Base-by-base conservation (phyloP, 1,140 invertebrate genomes). In the Micrasema longulum region DNA sequence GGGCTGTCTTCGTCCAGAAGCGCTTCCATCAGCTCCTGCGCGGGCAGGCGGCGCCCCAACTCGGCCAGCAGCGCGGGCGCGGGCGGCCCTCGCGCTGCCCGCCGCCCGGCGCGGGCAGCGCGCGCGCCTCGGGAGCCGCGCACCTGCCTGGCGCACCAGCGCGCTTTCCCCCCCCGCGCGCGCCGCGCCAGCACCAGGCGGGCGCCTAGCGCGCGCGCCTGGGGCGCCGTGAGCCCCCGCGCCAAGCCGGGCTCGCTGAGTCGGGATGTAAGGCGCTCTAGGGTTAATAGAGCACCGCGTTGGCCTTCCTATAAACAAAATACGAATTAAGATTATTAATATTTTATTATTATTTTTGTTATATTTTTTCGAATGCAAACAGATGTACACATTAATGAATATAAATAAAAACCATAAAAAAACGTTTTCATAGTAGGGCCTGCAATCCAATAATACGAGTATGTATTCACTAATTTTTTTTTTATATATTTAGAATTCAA, bases 1-100 rank as follows among this genome's bases (percentile, higher is more conserved):
- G 91, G 80, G 77, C 89, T 89, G n/a, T 90, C 87, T 12, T 87
- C 84, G 6, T 89, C 86, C 35, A 89, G 80, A 22, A 93, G 77
- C 71, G 88, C 86, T 71, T 89, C 84, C 10, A 92, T 79, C 35
- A 93, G 87, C 22, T 87, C 81, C 66, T 87, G 86, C 3, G 92
- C 88, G 31, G 87, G 84, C 23, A 89, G 12, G 0, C 70, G 14
- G 2, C 70, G 38, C 0, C 65, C 74, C 63, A 75, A 47, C n/a
- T 72, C 66, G 10, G 35, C 43, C 0, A 60, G 35, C 16, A 75
- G 57, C 10, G 66, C 47, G 36, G 64, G 50, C 10, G 36, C 43
- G 5, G 70, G 18, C 0, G 65, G 35, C 18, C 55, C 47, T 16
- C 60, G 43, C 6, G 53, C 74, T 10, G 74, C 70, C 11, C 36